Evolutionary conservation across 2,797 vertebrate species (phyloP), one percentile per base, ranked within the genome.

Genomic region (Sebastes variabilis): DNA sequence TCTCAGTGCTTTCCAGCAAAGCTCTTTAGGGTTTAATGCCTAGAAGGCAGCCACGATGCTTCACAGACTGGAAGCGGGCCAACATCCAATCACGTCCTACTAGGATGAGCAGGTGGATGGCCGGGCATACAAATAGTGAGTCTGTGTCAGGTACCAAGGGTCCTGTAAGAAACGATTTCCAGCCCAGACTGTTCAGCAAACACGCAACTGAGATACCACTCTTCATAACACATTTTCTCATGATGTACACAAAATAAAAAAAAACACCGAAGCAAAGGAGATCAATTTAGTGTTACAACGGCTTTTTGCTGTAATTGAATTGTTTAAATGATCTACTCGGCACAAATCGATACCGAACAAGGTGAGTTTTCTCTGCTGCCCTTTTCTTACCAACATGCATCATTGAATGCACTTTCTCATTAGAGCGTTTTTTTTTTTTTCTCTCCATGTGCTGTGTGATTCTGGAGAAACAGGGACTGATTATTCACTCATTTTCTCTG

Each of bases 21-120:
- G 87, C 94, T 93, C 90, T 94, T 92, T 85, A 82, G 88, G 86
- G 83, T 91, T 92, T 89, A 89, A 89, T 86, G 88, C 86, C 88
- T 87, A 49, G 90, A 90, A 92, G 90, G 82, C 87, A 85, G 75
- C 75, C 71, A 27, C 59, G 7, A 70, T 90, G 86, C 74, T 59
- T 90, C 89, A 83, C 83, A 52, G 61, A 10, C 86, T 91, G 90
- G 92, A 90, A 80, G 74, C 18, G 12, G 66, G 86, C 92, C 90
- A 89, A 38, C 82, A 83, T 84, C 83, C 85, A 86, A 87, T 89
- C 86, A 87, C 79, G 34, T 81, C 75, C 79, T 46, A 64, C 74
- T 4, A 75, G 83, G 87, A 88, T 69, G 85, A 83, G 86, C 88
- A 84, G 83, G 82, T 81, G 88, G 82, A 89, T 69, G 88, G 83